These are phyloP conservation scores for Lamellibrachia satsuma DNA, from an alignment of 2,888 invertebrate species.

Conservation along the genomic window DNA sequence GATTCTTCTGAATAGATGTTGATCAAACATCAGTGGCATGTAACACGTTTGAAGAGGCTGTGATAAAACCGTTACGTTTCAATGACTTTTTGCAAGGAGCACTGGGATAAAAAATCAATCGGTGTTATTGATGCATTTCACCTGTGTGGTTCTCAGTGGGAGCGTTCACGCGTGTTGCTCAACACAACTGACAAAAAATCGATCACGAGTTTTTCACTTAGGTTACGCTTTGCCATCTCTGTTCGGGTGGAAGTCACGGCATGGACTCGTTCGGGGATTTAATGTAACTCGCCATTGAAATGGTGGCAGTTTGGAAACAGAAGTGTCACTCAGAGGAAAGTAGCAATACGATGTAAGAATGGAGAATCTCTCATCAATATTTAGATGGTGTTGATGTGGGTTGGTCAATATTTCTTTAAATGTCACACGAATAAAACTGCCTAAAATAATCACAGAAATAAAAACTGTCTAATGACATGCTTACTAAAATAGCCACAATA, in stretches of 20 bases:
- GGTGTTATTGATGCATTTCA: background rate
- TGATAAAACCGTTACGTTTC: background rate
- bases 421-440: background rate
- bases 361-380: background rate
- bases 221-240: background rate
- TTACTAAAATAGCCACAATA: background rate
- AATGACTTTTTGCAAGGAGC: background rate
- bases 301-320: background rate
- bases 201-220: background rate
- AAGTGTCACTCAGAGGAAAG: background rate
- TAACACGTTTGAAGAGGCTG: background rate
- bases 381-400: background rate
- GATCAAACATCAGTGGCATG: background rate
- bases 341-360: background rate
- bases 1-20: background rate
- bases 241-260: background rate
- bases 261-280: background rate
- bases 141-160: background rate
- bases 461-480: background rate
- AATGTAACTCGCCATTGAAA: background rate
- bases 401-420: background rate
- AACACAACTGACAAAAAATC: background rate
- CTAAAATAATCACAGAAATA: background rate
- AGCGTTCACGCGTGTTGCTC: background rate
- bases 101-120: slow-evolving; percentile 1